These are phyloP conservation scores for Lemur catta DNA, from an alignment of 2,797 vertebrate genomes.

Conservation along the genomic window DNA sequence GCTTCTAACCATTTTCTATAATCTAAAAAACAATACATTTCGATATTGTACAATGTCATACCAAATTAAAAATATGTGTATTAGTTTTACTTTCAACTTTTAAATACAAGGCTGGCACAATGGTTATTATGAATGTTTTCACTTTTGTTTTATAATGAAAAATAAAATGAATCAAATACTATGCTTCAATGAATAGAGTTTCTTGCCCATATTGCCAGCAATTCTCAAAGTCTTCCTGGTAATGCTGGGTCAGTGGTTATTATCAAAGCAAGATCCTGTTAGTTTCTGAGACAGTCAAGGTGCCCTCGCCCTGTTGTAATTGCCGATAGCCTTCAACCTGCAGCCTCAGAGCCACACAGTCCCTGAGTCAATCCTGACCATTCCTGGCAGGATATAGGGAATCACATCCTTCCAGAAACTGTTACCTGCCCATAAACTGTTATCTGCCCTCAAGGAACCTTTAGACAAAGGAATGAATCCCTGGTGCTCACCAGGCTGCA, in stretches of 20 bases:
- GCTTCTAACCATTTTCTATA: neutral
- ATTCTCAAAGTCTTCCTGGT: constrained; percentile 55
- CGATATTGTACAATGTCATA: neutral
- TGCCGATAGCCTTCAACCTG: neutral
- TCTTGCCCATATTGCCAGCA: neutral
- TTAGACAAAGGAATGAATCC: neutral
- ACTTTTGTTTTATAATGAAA: neutral
- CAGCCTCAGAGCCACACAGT: neutral
- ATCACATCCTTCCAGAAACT: neutral
- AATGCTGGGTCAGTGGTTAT: neutral
- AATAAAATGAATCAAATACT: constrained; percentile 9
- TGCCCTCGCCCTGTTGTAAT: neutral
- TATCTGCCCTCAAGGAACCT: neutral
- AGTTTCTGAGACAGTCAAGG: constrained; percentile 30
- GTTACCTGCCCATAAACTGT: neutral
- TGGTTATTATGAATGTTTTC: neutral
- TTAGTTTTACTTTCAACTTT: constrained; percentile 25
- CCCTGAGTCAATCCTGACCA: neutral
- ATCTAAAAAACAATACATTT: constrained; percentile 23
- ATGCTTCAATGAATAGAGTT: neutral
- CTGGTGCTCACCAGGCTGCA: neutral
- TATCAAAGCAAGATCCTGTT: constrained; percentile 13
- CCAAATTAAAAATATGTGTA: constrained; percentile 4
- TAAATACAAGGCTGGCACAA: neutral
- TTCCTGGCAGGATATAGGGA: neutral